Percentiles rank a stretch among this genome's conserved stretches.
phyloP scores from a whole-genome alignment of 1,140 invertebrate genomes.

The Calephelis virginiensis region DNA sequence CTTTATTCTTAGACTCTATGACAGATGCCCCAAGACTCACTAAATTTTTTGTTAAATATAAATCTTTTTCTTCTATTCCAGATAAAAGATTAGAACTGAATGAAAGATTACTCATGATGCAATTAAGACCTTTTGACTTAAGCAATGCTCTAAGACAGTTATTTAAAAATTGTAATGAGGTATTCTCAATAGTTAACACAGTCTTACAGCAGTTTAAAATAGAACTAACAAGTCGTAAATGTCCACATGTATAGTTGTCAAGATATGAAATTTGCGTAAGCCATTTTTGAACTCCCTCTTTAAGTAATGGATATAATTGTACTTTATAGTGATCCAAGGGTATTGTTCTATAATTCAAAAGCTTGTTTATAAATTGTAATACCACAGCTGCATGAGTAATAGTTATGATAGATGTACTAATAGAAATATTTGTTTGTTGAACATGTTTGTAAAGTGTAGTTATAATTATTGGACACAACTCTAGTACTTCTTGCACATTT shows the following conservation, averaged over 20 bases:
- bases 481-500: constrained; percentile 53
- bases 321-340: constrained; percentile 44
- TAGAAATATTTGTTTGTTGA: constrained; percentile 69
- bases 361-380: constrained; percentile 55
- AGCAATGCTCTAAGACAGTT: constrained; percentile 42
- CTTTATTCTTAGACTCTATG: constrained; percentile 70
- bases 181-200: constrained; percentile 43
- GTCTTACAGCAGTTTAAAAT: constrained; percentile 57
- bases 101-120: constrained; percentile 48
- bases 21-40: constrained; percentile 60
- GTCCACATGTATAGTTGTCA: constrained; percentile 59
- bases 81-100: constrained; percentile 70
- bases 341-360: constrained; percentile 41
- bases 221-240: constrained; percentile 52
- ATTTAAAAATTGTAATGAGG: constrained; percentile 47
- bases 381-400: constrained; percentile 74
- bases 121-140: constrained; percentile 46
- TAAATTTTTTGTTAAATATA: constrained; percentile 68
- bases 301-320: constrained; percentile 59
- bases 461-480: constrained; percentile 64
- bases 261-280: constrained; percentile 39
- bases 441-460: constrained; percentile 77
- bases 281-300: constrained; percentile 63
- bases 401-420: constrained; percentile 65
- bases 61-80: constrained; percentile 62